Percentiles rank a stretch among this genome's conserved stretches.
phyloP scores from a whole-genome alignment of 2,797 vertebrate species.

The Spinus pinus region DNA sequence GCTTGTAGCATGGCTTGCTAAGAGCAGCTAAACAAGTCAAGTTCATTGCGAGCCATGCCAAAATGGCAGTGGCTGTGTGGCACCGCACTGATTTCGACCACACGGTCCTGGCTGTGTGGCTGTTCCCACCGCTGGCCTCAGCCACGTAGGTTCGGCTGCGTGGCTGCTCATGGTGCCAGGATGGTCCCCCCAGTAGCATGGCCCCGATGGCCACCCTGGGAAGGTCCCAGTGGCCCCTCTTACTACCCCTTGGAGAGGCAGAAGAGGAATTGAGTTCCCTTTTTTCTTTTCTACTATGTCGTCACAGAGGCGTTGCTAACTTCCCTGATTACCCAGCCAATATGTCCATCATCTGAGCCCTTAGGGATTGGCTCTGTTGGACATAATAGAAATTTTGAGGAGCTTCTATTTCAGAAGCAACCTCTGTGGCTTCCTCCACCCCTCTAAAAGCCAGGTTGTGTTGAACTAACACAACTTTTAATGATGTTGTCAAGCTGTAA shows the following conservation, averaged over 20 bases:
- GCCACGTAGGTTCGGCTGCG: rapidly evolving
- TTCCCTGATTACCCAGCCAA: neutral
- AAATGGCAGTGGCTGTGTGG: neutral
- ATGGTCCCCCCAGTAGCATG: neutral
- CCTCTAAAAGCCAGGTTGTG: neutral
- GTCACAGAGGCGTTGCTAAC: neutral
- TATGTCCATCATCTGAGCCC: neutral
- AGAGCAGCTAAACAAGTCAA: neutral
- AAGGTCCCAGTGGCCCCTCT: neutral
- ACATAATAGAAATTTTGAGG: neutral
- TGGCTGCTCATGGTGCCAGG: neutral
- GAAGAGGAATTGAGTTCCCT: neutral
- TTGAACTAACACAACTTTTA: neutral
- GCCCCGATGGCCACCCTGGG: rapidly evolving
- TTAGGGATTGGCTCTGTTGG: neutral
- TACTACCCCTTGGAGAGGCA: rapidly evolving
- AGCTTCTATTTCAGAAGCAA: neutral
- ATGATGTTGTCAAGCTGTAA: neutral
- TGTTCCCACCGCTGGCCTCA: neutral
- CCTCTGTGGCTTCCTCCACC: neutral
- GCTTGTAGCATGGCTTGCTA: rapidly evolving
- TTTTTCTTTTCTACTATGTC: neutral
- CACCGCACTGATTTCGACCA: rapidly evolving
- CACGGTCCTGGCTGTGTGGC: too few species aligned
- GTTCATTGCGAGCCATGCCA: rapidly evolving